Evolutionary conservation across 2,888 invertebrate genomes (phyloP), one percentile per base, ranked within the genome.

Genomic region (Thumatha senex): DNA sequence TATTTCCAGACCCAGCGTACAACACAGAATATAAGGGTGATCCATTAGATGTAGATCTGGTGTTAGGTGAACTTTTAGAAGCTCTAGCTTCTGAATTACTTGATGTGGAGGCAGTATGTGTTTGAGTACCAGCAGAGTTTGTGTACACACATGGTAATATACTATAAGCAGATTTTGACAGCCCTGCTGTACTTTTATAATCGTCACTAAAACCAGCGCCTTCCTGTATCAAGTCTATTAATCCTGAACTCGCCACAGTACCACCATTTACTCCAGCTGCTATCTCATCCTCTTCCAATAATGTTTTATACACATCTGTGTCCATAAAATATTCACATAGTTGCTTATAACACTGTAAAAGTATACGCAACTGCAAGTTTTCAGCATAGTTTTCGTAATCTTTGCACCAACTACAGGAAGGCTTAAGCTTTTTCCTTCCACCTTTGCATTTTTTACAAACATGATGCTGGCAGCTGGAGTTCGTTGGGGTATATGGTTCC

Each of bases 331-430:
- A 96, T 76, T 95, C 94, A 89, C 98, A 98, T 56, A 98, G 92
- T 76, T 96, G 96, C 84, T 96, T 96, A 79, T 97, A 98, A 86
- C 98, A 97, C 81, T 96, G 95, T 51, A 98, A 86, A 39, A 98
- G 92, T 69, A 96, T 95, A 46, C 96, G 93, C 70, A 98, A 88
- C 68, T 96, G 95, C 58, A 95, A 94, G 82, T 97, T 97, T 81
- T 97, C 97, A 46, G 93, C 93, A 81, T 97, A 98, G 58, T 95
- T 94, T 35, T 94, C 94, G 73, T 96, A 96, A 74, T 97, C 96
- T 81, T 95, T 96, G 82, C 98, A 98, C 94, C 95, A 96, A 65
- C 94, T 92, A 81, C 98, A 98, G 0, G 95, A 94, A 0, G 97
- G 97, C 76, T 96, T 96, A 43, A 98, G 92, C 78, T 95, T 95